Evolutionary conservation across 2,113 vertebrate genomes (phyloP).

Genomic region (Gasterosteus nipponicus): DNA sequence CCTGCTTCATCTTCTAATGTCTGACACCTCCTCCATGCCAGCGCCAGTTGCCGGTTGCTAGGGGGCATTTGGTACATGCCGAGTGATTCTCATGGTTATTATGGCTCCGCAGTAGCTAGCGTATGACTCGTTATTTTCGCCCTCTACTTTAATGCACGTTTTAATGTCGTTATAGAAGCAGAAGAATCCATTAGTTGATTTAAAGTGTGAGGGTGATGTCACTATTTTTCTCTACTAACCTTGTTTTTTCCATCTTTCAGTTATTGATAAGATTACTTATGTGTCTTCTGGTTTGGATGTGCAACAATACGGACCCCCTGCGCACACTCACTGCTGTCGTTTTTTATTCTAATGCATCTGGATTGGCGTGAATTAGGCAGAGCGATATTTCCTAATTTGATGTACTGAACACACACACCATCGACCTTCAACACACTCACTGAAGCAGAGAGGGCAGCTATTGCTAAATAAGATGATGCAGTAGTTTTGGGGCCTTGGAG

Average conservation of each 20-base stretch:
- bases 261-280: constrained; percentile 4
- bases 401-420: constrained; percentile 28
- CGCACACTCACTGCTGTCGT: constrained; percentile 51
- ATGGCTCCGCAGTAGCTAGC: constrained; percentile 41
- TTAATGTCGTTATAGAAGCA: constrained; percentile 36
- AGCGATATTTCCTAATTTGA: constrained; percentile 60
- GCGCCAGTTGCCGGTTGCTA: constrained; percentile 49
- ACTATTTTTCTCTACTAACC: constrained; percentile 6
- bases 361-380: constrained; percentile 50
- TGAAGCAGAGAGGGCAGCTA: constrained; percentile 46
- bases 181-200: background rate
- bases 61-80: constrained; percentile 62
- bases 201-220: constrained; percentile 9
- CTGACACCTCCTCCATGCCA: constrained; percentile 48
- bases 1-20: constrained; percentile 68
- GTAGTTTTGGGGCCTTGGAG: constrained; percentile 29
- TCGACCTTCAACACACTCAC: constrained; percentile 30
- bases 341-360: constrained; percentile 62
- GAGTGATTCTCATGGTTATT: constrained; percentile 67
- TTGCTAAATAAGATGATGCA: constrained; percentile 33
- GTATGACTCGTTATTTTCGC: constrained; percentile 39
- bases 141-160: constrained; percentile 35
- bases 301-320: constrained; percentile 21
- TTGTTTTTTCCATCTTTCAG: background rate
- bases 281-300: background rate